Evolutionary conservation across 2,113 vertebrate genomes (phyloP).

Genomic region (Caloenas nicobarica): DNA sequence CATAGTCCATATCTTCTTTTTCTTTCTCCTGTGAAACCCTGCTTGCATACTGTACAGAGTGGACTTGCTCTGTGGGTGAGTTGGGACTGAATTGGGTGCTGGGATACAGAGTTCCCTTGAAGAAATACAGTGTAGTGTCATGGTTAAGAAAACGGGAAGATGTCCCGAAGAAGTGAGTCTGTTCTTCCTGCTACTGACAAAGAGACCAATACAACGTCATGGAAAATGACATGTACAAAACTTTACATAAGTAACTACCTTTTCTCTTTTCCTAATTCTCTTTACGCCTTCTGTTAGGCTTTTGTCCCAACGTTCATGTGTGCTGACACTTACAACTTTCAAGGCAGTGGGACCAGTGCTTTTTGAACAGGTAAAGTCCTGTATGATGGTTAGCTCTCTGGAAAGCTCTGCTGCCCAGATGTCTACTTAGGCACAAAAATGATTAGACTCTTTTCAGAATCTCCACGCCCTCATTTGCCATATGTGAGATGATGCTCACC

Average conservation of each 20-base stretch:
- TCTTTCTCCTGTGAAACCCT: background rate
- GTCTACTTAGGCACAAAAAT: background rate
- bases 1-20: background rate
- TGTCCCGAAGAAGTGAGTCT: background rate
- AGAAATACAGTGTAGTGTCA: background rate
- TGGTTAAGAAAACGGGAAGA: background rate
- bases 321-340: background rate
- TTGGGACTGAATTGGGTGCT: background rate
- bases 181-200: background rate
- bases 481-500: background rate
- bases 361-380: background rate
- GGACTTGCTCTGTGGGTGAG: background rate
- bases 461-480: background rate
- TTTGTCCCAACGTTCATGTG: background rate
- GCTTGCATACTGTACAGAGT: background rate
- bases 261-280: background rate
- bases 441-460: background rate
- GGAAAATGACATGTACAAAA: background rate
- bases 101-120: background rate
- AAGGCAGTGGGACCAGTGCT: background rate
- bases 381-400: background rate
- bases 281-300: background rate
- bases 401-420: background rate
- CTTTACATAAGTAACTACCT: background rate
- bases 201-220: background rate